These are phyloP conservation scores for Cyclopterus lumpus DNA, from an alignment of 2,797 vertebrate species.

Conservation along the genomic window DNA sequence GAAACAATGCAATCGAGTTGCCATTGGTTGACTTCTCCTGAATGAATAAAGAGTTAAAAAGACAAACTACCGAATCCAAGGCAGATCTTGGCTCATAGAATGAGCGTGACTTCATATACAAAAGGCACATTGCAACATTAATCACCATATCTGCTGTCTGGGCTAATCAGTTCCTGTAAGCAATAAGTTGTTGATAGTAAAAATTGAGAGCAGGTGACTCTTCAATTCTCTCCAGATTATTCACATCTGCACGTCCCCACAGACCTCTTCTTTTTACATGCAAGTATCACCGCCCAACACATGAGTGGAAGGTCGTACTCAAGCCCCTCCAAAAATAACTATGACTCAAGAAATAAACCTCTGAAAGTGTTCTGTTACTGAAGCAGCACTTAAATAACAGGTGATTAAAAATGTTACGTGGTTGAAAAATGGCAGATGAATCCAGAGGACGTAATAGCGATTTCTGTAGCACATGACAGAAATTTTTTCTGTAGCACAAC, in stretches of 20 bases:
- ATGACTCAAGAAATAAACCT: slow-evolving; percentile 12
- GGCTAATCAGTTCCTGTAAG: slow-evolving; percentile 57
- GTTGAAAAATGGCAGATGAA: slow-evolving; percentile 18
- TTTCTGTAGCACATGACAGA: slow-evolving; percentile 45
- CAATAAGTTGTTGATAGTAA: slow-evolving; percentile 49
- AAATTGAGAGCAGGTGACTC: slow-evolving; percentile 60
- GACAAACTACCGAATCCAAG: slow-evolving; percentile 5
- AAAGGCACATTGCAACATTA: slow-evolving; percentile 58
- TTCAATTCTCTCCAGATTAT: slow-evolving; percentile 31
- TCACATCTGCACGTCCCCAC: slow-evolving; percentile 41
- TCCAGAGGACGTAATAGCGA: slow-evolving; percentile 30
- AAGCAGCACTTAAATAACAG: slow-evolving; percentile 10
- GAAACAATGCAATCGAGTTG: slow-evolving; percentile 16
- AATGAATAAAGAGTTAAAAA: slow-evolving; percentile 28
- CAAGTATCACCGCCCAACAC: slow-evolving; percentile 6
- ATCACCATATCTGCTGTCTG: slow-evolving; percentile 47
- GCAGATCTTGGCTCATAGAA: slow-evolving; percentile 5
- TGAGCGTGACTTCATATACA: slow-evolving; percentile 57
- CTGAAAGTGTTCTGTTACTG: neutral
- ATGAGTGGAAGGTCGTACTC: neutral
- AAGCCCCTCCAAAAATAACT: neutral
- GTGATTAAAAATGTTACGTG: slow-evolving; percentile 9
- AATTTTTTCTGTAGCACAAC: slow-evolving; percentile 36
- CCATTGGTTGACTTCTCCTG: neutral
- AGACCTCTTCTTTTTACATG: slow-evolving; percentile 16